Evolutionary conservation across 2,113 vertebrate species (phyloP), one percentile per base, ranked within the genome.

Genomic region (Pyrgilauda ruficollis): DNA sequence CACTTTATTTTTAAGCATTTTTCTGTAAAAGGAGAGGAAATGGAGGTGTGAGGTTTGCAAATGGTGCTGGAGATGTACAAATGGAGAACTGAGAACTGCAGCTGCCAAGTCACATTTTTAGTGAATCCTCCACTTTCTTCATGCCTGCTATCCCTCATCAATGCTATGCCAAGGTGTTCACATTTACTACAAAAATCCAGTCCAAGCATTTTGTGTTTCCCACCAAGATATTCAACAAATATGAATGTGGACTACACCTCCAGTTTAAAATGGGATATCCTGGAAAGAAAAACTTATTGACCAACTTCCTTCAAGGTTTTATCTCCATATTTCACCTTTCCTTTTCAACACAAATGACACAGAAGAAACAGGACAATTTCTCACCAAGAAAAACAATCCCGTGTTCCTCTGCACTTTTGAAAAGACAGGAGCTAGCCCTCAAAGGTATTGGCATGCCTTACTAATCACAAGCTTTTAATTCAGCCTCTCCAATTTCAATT

Each of bases 401-500:
- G 2, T 26, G 43, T 19, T 75, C 67, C 55, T 72, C 59, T 39
- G 43, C 56, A 70, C 6, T 0, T 67, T 53, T 64, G 77, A 35
- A 77, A 58, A 84, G 78, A 89, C 0, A 59, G 85, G 8, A 94
- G 52, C 43, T 53, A 49, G 53, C 63, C 67, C 67, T 91, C 76
- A 62, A 85, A 88, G 68, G 23, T 56, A 87, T 27, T 66, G 74
- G 52, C 49, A 53, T 75, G 64, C 46, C 73, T 89, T 76, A 41
- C 56, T 92, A 78, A 91, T 91, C 79, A 86, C 21, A 82, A 50
- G 46, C 87, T 94, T 95, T 95, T 95, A 95, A 97, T 92, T 96
- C 44, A 69, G 64, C 67, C 61, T 96, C 78, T 96, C 66, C 90
- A 80, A 44, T 97, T 97, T 95, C 94, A 96, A 91, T 97, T 93